These are phyloP conservation scores for Indicator maculatus DNA, from an alignment of 2,113 vertebrate genomes.

Conservation along the genomic window DNA sequence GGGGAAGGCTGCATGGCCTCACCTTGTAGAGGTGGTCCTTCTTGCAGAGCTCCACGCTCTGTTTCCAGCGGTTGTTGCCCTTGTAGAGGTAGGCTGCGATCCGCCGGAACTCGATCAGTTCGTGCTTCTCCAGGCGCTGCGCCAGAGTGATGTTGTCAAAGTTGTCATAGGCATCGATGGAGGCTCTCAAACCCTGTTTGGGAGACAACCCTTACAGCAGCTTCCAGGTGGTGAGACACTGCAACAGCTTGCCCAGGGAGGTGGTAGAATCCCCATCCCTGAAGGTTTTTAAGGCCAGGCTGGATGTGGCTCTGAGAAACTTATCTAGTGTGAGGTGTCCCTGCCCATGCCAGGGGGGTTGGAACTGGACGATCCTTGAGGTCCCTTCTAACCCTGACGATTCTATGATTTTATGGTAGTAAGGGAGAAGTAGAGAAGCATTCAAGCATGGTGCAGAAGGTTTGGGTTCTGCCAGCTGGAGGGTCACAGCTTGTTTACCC, in stretches of 20 bases:
- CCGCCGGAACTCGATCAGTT: slow-evolving; percentile 89
- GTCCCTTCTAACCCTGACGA: no score
- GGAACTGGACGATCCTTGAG: no score
- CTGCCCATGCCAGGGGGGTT: no score
- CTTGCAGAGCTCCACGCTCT: slow-evolving; percentile 93
- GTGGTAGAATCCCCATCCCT: no score
- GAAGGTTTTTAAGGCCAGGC: no score
- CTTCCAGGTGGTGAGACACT: background rate
- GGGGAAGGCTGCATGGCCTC: background rate
- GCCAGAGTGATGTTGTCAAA: slow-evolving; percentile 89
- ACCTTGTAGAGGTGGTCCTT: slow-evolving; percentile 93
- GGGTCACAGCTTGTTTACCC: background rate
- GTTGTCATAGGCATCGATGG: slow-evolving; percentile 90
- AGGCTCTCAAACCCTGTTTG: slow-evolving; percentile 85
- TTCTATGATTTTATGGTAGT: background rate
- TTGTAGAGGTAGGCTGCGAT: slow-evolving; percentile 91
- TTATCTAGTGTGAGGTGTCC: no score
- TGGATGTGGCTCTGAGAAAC: no score
- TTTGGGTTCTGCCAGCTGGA: background rate
- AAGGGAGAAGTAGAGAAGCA: background rate
- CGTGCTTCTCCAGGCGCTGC: slow-evolving; percentile 88
- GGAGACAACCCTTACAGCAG: background rate
- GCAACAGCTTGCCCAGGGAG: no score
- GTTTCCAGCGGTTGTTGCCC: slow-evolving; percentile 89
- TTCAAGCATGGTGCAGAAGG: background rate